Evolutionary conservation across 2,888 invertebrate genomes (phyloP).

Genomic region (Oscheius myriophilus): DNA sequence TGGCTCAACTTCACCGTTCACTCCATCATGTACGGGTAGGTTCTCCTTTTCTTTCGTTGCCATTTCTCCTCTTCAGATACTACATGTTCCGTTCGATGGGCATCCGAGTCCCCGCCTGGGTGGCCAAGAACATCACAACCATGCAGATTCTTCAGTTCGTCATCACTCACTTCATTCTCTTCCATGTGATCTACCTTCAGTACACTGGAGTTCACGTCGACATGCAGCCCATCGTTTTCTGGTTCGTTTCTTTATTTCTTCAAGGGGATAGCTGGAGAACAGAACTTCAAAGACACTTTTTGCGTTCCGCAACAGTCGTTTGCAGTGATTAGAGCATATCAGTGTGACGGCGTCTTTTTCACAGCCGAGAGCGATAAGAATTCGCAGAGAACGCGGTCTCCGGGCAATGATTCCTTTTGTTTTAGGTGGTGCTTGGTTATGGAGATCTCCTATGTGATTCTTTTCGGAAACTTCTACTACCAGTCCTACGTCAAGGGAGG

Average conservation of each 20-base stretch:
- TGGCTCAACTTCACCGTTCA: slow-evolving; percentile 68
- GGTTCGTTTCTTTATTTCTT: slow-evolving; percentile 32
- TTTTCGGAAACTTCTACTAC: slow-evolving; percentile 69
- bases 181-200: slow-evolving; percentile 57
- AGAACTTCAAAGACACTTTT: background rate
- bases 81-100: slow-evolving; percentile 69
- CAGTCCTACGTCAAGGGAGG: slow-evolving; percentile 61
- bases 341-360: no score
- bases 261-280: background rate
- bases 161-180: slow-evolving; percentile 63
- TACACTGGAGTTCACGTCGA: slow-evolving; percentile 41
- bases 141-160: slow-evolving; percentile 66
- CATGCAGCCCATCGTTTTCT: slow-evolving; percentile 36
- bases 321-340: no score
- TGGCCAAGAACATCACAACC: slow-evolving; percentile 63
- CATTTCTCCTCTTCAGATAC: slow-evolving; percentile 48
- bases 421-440: slow-evolving; percentile 48
- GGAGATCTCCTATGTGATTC: slow-evolving; percentile 64
- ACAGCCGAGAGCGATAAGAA: no score
- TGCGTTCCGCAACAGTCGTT: no score
- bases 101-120: slow-evolving; percentile 64
- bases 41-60: background rate
- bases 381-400: no score
- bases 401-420: background rate
- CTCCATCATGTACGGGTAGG: slow-evolving; percentile 59